These are phyloP conservation scores for Listrodromus nycthemerus DNA, from an alignment of 2,888 invertebrate genomes.

Conservation along the genomic window DNA sequence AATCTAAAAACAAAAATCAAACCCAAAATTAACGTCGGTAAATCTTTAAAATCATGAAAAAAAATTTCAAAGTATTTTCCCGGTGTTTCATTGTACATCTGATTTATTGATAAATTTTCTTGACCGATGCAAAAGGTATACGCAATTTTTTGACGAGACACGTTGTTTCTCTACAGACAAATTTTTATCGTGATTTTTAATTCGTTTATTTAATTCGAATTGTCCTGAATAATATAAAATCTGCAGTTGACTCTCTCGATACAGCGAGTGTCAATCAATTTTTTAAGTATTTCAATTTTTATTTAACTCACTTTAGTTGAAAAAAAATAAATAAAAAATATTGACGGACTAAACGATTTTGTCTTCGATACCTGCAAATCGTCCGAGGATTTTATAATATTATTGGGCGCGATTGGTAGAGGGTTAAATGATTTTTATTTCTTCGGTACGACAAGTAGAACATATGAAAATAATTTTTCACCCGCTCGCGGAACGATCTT, in stretches of 20 bases:
- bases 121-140: not conserved
- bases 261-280: too few species aligned
- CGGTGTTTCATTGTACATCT: too few species aligned
- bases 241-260: not conserved
- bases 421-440: not conserved
- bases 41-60: not conserved
- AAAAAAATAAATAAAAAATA: too few species aligned
- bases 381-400: not conserved
- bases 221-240: not conserved
- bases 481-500: conserved; percentile 58
- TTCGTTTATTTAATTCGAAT: not conserved
- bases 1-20: conserved; percentile 87
- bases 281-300: too few species aligned
- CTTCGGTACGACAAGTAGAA: conserved; percentile 44
- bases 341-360: too few species aligned
- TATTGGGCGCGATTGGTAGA: not conserved
- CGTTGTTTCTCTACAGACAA: too few species aligned
- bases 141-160: too few species aligned
- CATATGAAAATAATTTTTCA: conserved; percentile 48
- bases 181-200: not conserved
- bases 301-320: too few species aligned
- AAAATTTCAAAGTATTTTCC: too few species aligned
- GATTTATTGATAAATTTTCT: not conserved
- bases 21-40: not conserved
- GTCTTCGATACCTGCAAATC: not conserved